Evolutionary conservation across 2,888 invertebrate species (phyloP).

Genomic region (Torymus aiolomorphi): DNA sequence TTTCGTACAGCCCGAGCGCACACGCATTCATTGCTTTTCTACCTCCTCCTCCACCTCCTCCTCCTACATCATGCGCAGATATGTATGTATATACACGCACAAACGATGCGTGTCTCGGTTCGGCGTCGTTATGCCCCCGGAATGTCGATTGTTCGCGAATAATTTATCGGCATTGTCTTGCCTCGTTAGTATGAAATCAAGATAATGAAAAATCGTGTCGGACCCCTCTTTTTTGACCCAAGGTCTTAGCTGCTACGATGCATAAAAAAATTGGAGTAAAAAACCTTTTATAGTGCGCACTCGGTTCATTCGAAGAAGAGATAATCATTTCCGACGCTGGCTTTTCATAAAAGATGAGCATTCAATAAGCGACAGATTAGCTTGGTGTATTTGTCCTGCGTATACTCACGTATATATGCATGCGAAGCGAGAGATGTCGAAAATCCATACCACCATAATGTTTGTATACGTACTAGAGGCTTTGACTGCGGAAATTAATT

Average conservation of each 20-base stretch:
- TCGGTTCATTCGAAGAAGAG: background rate
- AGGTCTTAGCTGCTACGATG: background rate
- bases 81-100: background rate
- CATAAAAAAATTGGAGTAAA: conserved; percentile 35
- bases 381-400: too few species aligned
- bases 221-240: background rate
- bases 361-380: background rate
- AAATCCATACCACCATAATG: background rate
- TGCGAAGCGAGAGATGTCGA: background rate
- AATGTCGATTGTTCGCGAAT: conserved; percentile 53
- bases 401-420: too few species aligned
- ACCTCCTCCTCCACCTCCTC: background rate
- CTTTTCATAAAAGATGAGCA: background rate
- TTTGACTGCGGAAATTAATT: conserved; percentile 53
- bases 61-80: too few species aligned
- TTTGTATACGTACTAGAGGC: background rate
- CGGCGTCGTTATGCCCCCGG: conserved; percentile 43
- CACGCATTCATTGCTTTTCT: conserved; percentile 23
- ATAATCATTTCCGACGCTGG: conserved; percentile 17
- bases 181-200: conserved; percentile 44
- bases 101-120: conserved; percentile 43
- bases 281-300: background rate
- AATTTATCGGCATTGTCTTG: conserved; percentile 51
- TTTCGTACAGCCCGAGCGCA: background rate
- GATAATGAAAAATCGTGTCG: conserved; percentile 43